Evolutionary conservation across 2,888 invertebrate genomes (phyloP).

Genomic region (Eucriotettix oculatus): DNA sequence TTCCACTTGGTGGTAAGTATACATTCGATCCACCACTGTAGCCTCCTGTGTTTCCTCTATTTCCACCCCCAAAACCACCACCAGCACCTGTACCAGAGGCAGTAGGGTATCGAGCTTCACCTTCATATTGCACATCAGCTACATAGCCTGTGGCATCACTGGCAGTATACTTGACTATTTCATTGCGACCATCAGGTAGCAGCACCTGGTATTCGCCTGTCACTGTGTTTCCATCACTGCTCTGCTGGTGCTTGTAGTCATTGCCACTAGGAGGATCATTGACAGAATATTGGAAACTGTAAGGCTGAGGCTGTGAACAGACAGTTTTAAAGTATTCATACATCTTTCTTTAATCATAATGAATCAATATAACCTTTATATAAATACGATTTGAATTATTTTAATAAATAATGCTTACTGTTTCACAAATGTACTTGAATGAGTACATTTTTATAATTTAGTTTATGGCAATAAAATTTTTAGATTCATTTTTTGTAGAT

Average conservation of each 20-base stretch:
- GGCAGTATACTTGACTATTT: conserved; percentile 70
- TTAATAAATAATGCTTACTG: too few relatives aligned
- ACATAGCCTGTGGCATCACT: conserved; percentile 84
- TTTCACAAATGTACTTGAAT: too few relatives aligned
- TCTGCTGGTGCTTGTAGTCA: conserved; percentile 73
- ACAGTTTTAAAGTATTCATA: not conserved
- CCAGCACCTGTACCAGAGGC: conserved; percentile 1
- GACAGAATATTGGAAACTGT: conserved; percentile 74
- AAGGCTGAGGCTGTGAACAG: conserved; percentile 42
- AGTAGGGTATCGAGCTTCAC: conserved; percentile 18
- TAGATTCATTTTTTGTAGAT: too few relatives aligned
- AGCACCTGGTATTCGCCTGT: conserved; percentile 70
- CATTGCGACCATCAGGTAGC: conserved; percentile 68
- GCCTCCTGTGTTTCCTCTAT: conserved; percentile 3
- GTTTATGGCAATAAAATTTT: too few relatives aligned
- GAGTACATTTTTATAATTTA: too few relatives aligned
- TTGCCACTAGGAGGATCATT: conserved; percentile 64
- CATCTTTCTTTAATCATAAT: not conserved
- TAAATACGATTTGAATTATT: too few relatives aligned
- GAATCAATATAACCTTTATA: not conserved
- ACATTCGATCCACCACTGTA: not conserved
- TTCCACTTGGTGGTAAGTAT: not conserved
- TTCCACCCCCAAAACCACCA: conserved; percentile 6
- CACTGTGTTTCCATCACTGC: conserved; percentile 60
- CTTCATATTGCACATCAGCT: conserved; percentile 67